Conservation (phyloP, 2,113 vertebrate genomes). For the Psophia crepitans region DNA sequence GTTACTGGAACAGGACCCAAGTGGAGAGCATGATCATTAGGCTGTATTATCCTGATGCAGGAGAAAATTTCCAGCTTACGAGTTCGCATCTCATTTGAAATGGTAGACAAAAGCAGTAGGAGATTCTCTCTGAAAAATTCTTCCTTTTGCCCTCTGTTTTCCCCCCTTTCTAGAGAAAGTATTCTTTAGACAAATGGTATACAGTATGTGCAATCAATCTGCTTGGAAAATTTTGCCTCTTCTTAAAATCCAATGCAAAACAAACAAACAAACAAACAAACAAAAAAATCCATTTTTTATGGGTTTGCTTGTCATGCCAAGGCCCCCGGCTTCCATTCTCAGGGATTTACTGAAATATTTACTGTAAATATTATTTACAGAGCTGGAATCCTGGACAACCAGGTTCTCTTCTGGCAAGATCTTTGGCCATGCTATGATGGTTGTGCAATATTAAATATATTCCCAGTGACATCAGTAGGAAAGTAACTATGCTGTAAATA, state of each 20-base stretch:
- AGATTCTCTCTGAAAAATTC: neutral
- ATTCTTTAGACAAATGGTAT: neutral
- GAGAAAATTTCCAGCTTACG: neutral
- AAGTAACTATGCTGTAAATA: neutral
- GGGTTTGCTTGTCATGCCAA: neutral
- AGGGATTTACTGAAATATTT: constrained; percentile 18
- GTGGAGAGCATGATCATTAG: neutral
- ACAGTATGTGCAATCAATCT: neutral
- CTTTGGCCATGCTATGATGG: neutral
- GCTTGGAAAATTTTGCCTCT: neutral
- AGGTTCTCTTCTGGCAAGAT: neutral
- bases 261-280: constrained; percentile 2
- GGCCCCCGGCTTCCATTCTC: neutral
- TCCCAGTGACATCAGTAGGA: neutral
- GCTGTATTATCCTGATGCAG: neutral
- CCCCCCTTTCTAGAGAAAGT: neutral
- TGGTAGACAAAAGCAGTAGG: neutral
- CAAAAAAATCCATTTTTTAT: neutral
- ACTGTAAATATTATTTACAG: constrained; percentile 40
- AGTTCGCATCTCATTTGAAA: neutral
- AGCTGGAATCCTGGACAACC: neutral
- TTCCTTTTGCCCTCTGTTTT: neutral
- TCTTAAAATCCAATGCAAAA: constrained; percentile 20
- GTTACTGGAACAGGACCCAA: neutral
- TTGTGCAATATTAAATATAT: neutral